A percentile compares a stretch with the other conserved stretches of the same genome.
Evolutionary conservation across 2,888 invertebrate species (phyloP).

Genomic region (Rhabditoides inermis): DNA sequence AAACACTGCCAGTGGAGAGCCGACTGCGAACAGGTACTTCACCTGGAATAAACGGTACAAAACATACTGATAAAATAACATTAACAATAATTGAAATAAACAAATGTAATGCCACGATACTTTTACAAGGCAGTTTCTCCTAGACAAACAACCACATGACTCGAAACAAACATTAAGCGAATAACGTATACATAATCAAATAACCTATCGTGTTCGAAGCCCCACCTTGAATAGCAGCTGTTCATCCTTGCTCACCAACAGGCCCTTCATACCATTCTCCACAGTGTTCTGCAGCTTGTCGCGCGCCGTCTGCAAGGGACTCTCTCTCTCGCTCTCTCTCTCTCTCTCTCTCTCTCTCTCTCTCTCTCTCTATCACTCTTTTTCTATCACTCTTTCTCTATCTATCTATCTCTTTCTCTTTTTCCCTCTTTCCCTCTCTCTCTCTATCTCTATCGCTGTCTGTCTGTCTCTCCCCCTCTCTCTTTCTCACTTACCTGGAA

Average conservation of each 20-base stretch:
- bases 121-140: too few relatives aligned
- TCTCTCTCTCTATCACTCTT: too few relatives aligned
- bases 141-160: too few relatives aligned
- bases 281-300: conserved; percentile 19
- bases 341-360: background rate
- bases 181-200: too few relatives aligned
- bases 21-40: conserved; percentile 47
- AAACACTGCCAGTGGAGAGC: conserved; percentile 48
- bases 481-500: conserved; percentile 1
- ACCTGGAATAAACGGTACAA: conserved; percentile 22
- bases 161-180: too few relatives aligned
- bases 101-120: too few relatives aligned
- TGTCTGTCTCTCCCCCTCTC: conserved; percentile 7
- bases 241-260: conserved; percentile 35
- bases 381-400: conserved; percentile 6
- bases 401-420: background rate
- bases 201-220: too few relatives aligned
- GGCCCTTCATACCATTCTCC: conserved; percentile 34
- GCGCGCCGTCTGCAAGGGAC: conserved; percentile 10
- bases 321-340: background rate
- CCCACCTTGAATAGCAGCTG: conserved; percentile 33
- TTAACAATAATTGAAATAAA: too few relatives aligned
- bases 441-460: background rate
- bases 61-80: too few relatives aligned
- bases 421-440: background rate